Evolutionary conservation across 2,888 invertebrate genomes (phyloP).

Genomic region (Xylota sylvarum): DNA sequence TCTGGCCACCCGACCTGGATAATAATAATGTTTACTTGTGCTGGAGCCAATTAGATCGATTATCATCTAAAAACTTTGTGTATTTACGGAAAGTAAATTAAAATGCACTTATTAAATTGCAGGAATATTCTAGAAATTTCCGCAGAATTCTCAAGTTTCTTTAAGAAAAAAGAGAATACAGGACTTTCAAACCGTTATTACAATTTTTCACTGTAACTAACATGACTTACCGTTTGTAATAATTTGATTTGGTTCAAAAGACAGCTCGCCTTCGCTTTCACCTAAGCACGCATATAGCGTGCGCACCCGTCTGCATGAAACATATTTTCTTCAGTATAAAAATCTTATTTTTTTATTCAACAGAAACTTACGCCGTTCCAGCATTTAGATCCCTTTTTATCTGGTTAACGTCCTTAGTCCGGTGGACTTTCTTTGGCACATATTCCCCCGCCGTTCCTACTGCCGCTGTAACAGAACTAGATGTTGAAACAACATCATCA

Average conservation of each 20-base stretch:
- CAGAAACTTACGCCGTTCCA: slow-evolving; percentile 83
- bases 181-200: too few species aligned
- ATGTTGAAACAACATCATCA: slow-evolving; percentile 82
- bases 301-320: slow-evolving; percentile 90
- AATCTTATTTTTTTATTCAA: neutral
- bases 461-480: slow-evolving; percentile 79
- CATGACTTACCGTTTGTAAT: slow-evolving; percentile 95
- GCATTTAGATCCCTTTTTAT: slow-evolving; percentile 84
- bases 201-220: too few species aligned
- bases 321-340: neutral
- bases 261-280: slow-evolving; percentile 98
- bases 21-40: too few species aligned
- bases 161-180: too few species aligned
- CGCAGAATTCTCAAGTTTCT: too few species aligned
- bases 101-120: too few species aligned
- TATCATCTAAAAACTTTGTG: too few species aligned
- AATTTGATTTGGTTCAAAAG: slow-evolving; percentile 99
- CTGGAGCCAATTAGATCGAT: too few species aligned
- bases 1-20: too few species aligned
- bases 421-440: slow-evolving; percentile 87
- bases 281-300: slow-evolving; percentile 98
- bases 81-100: too few species aligned
- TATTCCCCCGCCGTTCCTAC: slow-evolving; percentile 80
- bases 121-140: too few species aligned
- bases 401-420: slow-evolving; percentile 85